Evolutionary conservation across 37 sponge, comb jelly and placozoan genomes (phyloP), one percentile per base, ranked within the genome.

Genomic region (Amphimedon queenslandica): DNA sequence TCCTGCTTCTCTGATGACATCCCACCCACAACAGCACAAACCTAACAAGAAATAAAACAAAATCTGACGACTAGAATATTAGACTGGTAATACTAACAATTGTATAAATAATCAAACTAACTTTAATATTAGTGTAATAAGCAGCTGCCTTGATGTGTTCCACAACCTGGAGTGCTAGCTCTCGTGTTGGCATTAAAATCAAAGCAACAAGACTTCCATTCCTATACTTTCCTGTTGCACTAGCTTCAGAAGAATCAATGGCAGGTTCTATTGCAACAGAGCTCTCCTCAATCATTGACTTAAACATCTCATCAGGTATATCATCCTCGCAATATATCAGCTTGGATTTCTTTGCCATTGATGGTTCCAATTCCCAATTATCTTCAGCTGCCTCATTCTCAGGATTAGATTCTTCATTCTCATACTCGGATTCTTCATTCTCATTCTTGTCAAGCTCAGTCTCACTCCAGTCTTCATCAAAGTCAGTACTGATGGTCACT

Each of bases 11-110:
- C 80, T 24, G 55, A 31, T 0, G 99, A 77, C 87, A 99, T 92
- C 0, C 99, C 99, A 27, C 99, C 99, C 24, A 99, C 91, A 53
- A 99, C 67, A 8, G 87, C 86, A 70, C 88, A 91, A 58, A 90
- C 87, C 80, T 87, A 68, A 2, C 70, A 37, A 43, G 10, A 0
- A 21, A 36, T 1, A 16, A 24, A 5, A 40, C 29, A 70, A 25
- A 41, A n/a, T n/a, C n/a, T n/a, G n/a, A n/a, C 51, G 8, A 47
- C 8, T 47, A 47, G 51, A 23, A 61, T 27, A 61, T n/a, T 63
- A n/a, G 6, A 30, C 64, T 23, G 24, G 31, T 30, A 63, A n/a
- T 10, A 30, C 32, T 11, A 23, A 28, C 64, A 63, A 8, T 18
- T 47, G 8, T 13, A 47, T 47, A 24, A 11, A 60, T 11, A 24